These are phyloP conservation scores for Lutjanus erythropterus DNA, from an alignment of 2,113 vertebrate genomes.

Conservation along the genomic window DNA sequence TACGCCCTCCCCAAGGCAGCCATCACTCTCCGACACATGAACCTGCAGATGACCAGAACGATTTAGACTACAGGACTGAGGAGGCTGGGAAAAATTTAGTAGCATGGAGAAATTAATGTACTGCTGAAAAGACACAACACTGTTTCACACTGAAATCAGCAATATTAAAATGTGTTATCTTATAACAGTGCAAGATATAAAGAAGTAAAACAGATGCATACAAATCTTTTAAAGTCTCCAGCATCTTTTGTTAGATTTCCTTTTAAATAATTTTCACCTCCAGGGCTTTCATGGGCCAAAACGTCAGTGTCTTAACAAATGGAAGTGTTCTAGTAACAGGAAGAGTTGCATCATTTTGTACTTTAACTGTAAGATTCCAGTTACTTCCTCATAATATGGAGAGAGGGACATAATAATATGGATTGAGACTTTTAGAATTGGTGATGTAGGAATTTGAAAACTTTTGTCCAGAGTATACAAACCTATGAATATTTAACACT, in stretches of 20 bases:
- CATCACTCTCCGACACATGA: constrained; percentile 84
- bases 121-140: background rate
- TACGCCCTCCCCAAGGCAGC: constrained; percentile 84
- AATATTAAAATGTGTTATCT: background rate
- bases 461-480: background rate
- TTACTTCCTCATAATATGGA: constrained; percentile 52
- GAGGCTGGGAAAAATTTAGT: too few species aligned
- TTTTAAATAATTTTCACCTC: background rate
- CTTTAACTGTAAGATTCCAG: background rate
- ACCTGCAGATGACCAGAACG: constrained; percentile 78
- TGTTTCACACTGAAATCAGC: background rate
- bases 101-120: background rate
- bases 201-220: background rate
- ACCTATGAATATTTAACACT: constrained; percentile 5
- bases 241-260: background rate
- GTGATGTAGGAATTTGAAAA: background rate
- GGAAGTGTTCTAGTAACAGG: constrained; percentile 22
- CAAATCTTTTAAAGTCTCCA: background rate
- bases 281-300: background rate
- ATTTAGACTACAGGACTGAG: background rate
- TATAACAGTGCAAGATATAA: background rate
- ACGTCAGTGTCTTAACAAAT: background rate
- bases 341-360: constrained; percentile 37
- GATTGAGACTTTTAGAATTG: background rate
- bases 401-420: background rate